These are phyloP conservation scores for Saccostrea cuccullata DNA, from an alignment of 1,140 invertebrate species.

Conservation along the genomic window DNA sequence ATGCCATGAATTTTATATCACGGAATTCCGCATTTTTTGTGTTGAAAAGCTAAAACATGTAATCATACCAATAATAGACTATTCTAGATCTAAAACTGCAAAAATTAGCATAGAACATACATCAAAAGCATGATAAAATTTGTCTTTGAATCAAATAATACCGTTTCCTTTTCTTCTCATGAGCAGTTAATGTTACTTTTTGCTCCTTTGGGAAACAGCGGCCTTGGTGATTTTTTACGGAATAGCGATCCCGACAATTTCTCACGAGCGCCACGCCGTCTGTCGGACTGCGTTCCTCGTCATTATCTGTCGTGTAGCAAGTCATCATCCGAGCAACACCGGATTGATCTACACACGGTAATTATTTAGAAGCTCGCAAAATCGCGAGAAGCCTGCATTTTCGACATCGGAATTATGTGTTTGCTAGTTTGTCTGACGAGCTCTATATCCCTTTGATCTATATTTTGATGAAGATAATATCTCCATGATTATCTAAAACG, in stretches of 20 bases:
- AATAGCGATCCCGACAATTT: constrained; percentile 25
- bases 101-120: no score
- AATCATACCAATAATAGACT: no score
- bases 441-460: not conserved
- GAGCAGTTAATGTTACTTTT: no score
- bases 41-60: no score
- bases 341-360: constrained; percentile 32
- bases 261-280: constrained; percentile 21
- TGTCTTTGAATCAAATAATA: no score
- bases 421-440: constrained; percentile 30
- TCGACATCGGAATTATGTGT: constrained; percentile 33
- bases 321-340: not conserved
- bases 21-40: not conserved
- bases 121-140: no score
- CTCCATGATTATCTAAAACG: constrained; percentile 23
- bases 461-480: constrained; percentile 38
- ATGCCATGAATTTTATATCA: constrained; percentile 32
- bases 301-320: constrained; percentile 31
- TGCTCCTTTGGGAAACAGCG: no score
- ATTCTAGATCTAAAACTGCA: no score
- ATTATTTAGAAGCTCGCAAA: constrained; percentile 21
- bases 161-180: no score
- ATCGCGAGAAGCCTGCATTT: constrained; percentile 21
- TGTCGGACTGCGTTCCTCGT: constrained; percentile 14
- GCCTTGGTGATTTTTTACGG: not conserved